Base-by-base conservation (phyloP, 2,113 vertebrate species). In the Lutjanus erythropterus region DNA sequence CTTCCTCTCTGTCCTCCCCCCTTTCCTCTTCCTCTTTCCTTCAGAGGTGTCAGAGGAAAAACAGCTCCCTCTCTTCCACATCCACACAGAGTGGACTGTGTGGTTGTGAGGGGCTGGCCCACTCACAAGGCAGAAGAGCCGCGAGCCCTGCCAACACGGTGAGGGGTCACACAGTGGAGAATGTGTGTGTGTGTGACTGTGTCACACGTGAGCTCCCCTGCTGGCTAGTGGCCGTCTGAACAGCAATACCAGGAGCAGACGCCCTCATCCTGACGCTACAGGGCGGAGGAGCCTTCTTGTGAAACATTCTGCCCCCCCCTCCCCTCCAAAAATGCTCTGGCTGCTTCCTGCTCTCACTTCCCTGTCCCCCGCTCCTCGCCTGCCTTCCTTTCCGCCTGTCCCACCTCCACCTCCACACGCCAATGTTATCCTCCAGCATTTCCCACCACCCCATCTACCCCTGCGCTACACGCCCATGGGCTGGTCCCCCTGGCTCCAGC, bases 231-330 rank as follows among this genome's bases (percentile, higher is more conserved):
- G 76, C 67, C 23, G 89, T 71, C 69, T 71, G 80, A 85, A 75
- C 71, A 49, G 84, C 71, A 69, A 21, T 71, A 60, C 58, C 71
- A 41, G 52, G 69, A 81, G 92, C 88, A 91, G 87, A 92, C 83
- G 89, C 95, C 94, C 94, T 94, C 88, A 83, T 95, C 94, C 95
- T 95, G 96, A 95, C 95, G 94, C 94, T 94, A 80, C 91, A 91
- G 91, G 94, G 89, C 78, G 85, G 90, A 94, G 92, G 53, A 86
- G 81, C 88, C 88, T 79, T 92, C 94, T 94, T 95, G 94, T 92
- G 90, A 94, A 95, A 95, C 94, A 95, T 96, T 96, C 95, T 95
- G 91, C 95, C 89, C 86, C 85, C 88, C n/a, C n/a, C n/a, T n/a
- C n/a, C n/a, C n/a, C n/a, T n/a, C n/a, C n/a, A n/a, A n/a, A 21